Base-by-base conservation (phyloP, 2,888 invertebrate genomes). In the Platycnemis pennipes region DNA sequence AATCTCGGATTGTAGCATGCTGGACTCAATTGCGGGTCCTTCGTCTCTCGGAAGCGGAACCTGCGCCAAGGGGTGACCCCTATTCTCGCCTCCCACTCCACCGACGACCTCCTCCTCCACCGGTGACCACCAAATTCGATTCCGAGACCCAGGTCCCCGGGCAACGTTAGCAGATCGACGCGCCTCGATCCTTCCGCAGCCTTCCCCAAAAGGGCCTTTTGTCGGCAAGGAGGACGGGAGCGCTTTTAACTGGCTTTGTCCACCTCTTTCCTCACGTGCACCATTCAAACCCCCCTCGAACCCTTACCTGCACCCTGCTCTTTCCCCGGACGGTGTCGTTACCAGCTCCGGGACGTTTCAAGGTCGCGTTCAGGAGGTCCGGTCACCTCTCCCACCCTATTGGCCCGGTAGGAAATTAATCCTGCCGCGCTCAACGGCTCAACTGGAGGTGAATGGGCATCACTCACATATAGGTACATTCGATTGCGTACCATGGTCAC, bases 121-220 rank as follows among this genome's bases (percentile, higher is more conserved):
- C 63, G 26, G 63, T 63, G 63, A 63, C 63, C 63, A 16, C 63
- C 63, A 63, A 63, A 63, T 63, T 63, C 63, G 63, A 63, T 63
- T 63, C 63, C 26, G 63, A 26, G 63, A 26, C 26, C 63, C 26
- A 16, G 16, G 63, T 63, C 63, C 63, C 26, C 63, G 63, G n/a
- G 63, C 63, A 26, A 16, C 7, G 49, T 49, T 49, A 7, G 16
- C 49, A 22, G 63, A 63, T 63, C n/a, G 63, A 63, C 63, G 7
- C 63, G 7, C 63, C n/a, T 3, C 19, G 63, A 26, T 26, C 63
- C 8, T 7, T 49, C 49, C 49, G 16, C 49, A n/a, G n/a, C 16
- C 49, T 16, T 49, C 49, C 16, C 49, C 49, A 49, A 11, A 16
- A 49, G 22, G 26, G 26, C n/a, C 22, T 63, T 63, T 63, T 1